phyloP scores from a whole-genome alignment of 2,888 invertebrate genomes.

The Pristionchus exspectatus region DNA sequence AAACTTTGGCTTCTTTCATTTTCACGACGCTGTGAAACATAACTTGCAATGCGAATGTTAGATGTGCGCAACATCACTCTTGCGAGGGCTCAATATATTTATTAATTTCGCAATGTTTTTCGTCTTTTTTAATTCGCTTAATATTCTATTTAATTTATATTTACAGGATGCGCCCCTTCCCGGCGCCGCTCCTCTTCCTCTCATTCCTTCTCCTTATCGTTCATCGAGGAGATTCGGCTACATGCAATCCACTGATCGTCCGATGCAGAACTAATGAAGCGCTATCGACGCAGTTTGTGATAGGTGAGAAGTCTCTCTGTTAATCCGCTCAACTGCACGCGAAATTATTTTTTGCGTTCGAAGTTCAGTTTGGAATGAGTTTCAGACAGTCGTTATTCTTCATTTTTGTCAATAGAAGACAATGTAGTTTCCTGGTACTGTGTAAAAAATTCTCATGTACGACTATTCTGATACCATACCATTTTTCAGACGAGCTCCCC shows the following conservation, averaged over 20 bases:
- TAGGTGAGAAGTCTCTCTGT: constrained; percentile 17
- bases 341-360: too few relatives aligned
- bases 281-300: constrained; percentile 11
- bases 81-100: too few relatives aligned
- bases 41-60: neutral
- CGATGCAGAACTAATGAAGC: constrained; percentile 39
- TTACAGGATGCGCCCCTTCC: neutral
- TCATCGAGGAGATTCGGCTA: neutral
- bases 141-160: too few relatives aligned
- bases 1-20: too few relatives aligned
- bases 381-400: neutral
- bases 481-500: constrained; percentile 33
- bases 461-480: too few relatives aligned
- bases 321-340: too few relatives aligned
- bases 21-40: neutral
- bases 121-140: too few relatives aligned
- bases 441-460: neutral
- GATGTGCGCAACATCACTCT: neutral
- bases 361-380: neutral
- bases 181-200: neutral
- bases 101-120: too few relatives aligned
- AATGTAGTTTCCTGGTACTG: too few relatives aligned
- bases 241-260: constrained; percentile 44
- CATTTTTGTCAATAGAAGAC: too few relatives aligned
- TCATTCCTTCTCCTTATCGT: neutral